Evolutionary conservation across 2,888 invertebrate species (phyloP).

Genomic region (Acrocyrtus sp.): DNA sequence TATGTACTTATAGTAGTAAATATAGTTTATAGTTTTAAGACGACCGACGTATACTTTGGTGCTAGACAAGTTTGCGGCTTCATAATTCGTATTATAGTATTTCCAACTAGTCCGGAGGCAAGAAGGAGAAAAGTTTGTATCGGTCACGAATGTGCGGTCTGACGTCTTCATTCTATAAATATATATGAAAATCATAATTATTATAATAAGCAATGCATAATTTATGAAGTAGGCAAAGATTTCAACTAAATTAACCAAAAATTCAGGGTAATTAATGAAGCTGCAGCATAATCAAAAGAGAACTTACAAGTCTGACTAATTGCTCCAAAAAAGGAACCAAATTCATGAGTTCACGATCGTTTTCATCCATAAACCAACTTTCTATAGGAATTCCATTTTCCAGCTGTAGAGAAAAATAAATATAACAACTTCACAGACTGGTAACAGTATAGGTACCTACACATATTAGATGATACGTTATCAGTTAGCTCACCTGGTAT

Average conservation of each 20-base stretch:
- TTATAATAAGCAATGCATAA: too few species aligned
- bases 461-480: neutral
- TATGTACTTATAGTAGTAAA: too few species aligned
- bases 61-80: too few species aligned
- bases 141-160: constrained; percentile 90
- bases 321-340: constrained; percentile 91
- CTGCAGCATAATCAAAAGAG: constrained; percentile 9
- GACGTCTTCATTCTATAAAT: constrained; percentile 86
- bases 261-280: neutral
- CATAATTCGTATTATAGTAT: too few species aligned
- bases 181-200: too few species aligned
- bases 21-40: too few species aligned
- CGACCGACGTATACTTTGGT: too few species aligned
- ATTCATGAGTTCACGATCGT: constrained; percentile 89
- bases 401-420: constrained; percentile 71
- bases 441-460: neutral
- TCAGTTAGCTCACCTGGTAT: constrained; percentile 74
- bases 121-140: constrained; percentile 87
- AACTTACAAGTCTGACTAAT: constrained; percentile 79
- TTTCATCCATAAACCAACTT: constrained; percentile 94
- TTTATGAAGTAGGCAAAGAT: neutral
- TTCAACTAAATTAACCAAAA: neutral
- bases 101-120: constrained; percentile 80
- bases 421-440: neutral
- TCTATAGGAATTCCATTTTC: constrained; percentile 98